Evolutionary conservation across 2,797 vertebrate species (phyloP), one percentile per base, ranked within the genome.

Genomic region (Picus viridis): DNA sequence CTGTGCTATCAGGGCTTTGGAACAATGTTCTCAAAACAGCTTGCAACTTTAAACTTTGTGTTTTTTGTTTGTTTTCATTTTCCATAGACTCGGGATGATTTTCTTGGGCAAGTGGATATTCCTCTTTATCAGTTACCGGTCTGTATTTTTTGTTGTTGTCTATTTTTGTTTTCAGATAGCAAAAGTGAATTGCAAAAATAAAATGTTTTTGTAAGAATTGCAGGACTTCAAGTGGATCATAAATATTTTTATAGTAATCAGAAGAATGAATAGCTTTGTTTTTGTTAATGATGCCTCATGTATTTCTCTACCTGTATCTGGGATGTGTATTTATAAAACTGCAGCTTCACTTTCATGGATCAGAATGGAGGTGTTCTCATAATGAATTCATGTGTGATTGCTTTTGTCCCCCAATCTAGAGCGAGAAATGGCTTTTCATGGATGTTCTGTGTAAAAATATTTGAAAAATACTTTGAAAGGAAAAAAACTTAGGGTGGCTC

Each of bases 71-170:
- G 74, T 95, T 68, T 82, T 91, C 92, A 76, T 97, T 83, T 83
- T 84, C 91, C 69, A 2, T 75, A 99, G 99, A 99, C 99, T 79
- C 98, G 99, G 96, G 99, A 99, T 98, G 99, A 99, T 97, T 99
- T 99, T 94, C 98, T 99, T 43, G 99, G 99, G 80, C 99, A 99
- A 97, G 99, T 99, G 97, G 99, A 99, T 83, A 97, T 99, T 88
- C 99, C 99, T 92, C 98, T 99, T 92, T 98, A 98, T 96, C 99
- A 99, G 92, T 98, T 99, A 93, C 99, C 99, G 97, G 98, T 98
- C 96, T 86, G 98, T 98, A 95, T 84, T 75, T 80, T 47, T 73
- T 69, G 67, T 47, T 49, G 26, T 53, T 29, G 27, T 93, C 85
- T 74, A 12, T 9, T 89, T 67, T 80, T 72, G 29, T 68, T 90